Base-by-base conservation (phyloP, 2,113 vertebrate species). In the Bubo scandiacus region DNA sequence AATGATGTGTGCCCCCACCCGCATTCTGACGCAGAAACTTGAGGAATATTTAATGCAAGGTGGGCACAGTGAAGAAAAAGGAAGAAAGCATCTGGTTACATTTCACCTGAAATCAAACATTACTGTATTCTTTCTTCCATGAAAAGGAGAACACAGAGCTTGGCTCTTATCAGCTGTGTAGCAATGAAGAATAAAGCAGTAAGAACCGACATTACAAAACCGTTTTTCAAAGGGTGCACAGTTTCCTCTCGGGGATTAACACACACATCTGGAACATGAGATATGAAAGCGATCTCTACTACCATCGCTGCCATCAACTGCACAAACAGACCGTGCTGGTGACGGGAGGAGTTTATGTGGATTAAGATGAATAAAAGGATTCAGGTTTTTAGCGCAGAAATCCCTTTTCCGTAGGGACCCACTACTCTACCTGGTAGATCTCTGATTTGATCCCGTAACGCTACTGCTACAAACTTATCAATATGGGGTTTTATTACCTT, bases 331-430 rank as follows among this genome's bases (percentile, higher is more conserved):
- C 32, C 4, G 11, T 7, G 17, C 34, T 34, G n/a, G 19, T 21
- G 58, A 51, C 4, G 30, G 0, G 2, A 18, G 19, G 10, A 13
- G 7, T 29, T 57, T 14, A 8, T 3, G 8, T 12, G 30, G 23
- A 16, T 40, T n/a, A 38, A 18, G 38, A 29, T 49, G 32, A 23
- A 42, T 15, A 15, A 20, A 58, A 63, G 42, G 17, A 45, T 38
- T 15, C 16, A 18, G 16, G 51, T n/a, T 30, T 43, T 38, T 4
- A 15, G 11, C 21, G n/a, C 58, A 12, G 51, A 27, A 61, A 80
- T 21, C 14, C n/a, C 22, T 62, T 67, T 57, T 10, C 73, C 74
- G 6, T 1, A 51, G 34, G 52, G 40, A 51, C 43, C 32, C 36
- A 9, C 25, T 25, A 18, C 71, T 70, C 43, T 29, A 38, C 40